Evolutionary conservation across 92 coral and sea anemone genomes (phyloP).

Genomic region (Zoanthus gigantus): DNA sequence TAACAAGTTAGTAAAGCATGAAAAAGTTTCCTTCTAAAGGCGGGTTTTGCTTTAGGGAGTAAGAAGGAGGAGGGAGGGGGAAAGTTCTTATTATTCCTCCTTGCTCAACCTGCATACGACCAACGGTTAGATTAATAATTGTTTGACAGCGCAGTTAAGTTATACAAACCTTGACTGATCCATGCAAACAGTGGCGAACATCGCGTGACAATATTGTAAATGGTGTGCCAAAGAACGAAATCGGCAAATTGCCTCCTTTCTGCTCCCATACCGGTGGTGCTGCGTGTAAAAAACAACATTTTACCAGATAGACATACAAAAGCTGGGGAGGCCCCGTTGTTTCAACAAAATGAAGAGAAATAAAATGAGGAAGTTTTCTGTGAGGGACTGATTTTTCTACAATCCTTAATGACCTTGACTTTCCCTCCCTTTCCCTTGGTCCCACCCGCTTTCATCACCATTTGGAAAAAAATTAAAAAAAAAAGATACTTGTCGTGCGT

Average conservation of each 20-base stretch:
- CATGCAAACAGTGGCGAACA: conserved; percentile 9
- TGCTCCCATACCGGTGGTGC: conserved; percentile 18
- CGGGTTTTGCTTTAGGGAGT: background rate
- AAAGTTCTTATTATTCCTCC: background rate
- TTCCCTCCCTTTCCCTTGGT: too few species aligned
- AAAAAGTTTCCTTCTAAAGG: background rate
- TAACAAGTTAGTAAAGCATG: background rate
- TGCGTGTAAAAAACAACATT: background rate
- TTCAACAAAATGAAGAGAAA: conserved; percentile 11
- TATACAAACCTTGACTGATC: conserved; percentile 13
- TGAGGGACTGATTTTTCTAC: background rate
- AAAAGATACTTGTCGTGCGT: too few species aligned
- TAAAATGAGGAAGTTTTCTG: conserved; percentile 16
- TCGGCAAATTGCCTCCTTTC: conserved; percentile 28
- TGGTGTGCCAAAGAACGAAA: conserved; percentile 13
- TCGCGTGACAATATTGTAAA: conserved; percentile 15
- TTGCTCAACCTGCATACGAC: conserved; percentile 2
- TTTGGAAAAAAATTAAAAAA: too few species aligned
- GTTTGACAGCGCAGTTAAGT: conserved; percentile 10
- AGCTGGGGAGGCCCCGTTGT: conserved; percentile 16
- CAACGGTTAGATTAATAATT: background rate
- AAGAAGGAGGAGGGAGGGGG: background rate
- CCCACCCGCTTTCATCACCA: too few species aligned
- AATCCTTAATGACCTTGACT: too few species aligned
- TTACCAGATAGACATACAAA: conserved; percentile 12